Evolutionary conservation across 2,888 invertebrate species (phyloP).

Genomic region (Drosophila pseudotalamancana): DNA sequence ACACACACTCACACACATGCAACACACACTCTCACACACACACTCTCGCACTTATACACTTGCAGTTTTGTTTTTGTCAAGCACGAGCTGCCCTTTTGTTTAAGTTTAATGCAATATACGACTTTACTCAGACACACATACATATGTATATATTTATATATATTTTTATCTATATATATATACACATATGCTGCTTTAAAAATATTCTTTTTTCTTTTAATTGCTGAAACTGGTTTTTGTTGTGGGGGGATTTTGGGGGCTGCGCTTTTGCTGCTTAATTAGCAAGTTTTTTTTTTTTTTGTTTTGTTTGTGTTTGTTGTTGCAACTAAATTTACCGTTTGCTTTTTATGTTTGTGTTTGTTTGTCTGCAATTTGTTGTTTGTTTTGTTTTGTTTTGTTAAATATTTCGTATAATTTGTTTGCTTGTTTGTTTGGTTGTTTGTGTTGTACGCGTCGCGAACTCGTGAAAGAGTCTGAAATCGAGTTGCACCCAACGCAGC

Average conservation of each 20-base stretch:
- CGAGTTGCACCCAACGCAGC: conserved; percentile 72
- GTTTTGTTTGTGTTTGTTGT: conserved; percentile 10
- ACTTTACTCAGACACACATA: conserved; percentile 13
- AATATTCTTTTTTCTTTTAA: conserved; percentile 28
- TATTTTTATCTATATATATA: conserved; percentile 1
- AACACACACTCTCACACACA: conserved; percentile 12
- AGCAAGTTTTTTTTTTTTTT: conserved; percentile 35
- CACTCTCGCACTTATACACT: conserved; percentile 33
- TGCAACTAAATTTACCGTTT: conserved; percentile 47
- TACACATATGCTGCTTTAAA: conserved; percentile 3
- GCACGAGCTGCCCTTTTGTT: conserved; percentile 67
- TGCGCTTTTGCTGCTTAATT: conserved; percentile 50
- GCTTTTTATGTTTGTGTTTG: conserved; percentile 33
- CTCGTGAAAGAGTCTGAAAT: conserved; percentile 49
- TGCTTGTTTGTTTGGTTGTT: conserved; percentile 25
- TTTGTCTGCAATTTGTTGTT: conserved; percentile 39
- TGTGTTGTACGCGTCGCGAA: conserved; percentile 59
- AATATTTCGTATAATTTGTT: conserved; percentile 3
- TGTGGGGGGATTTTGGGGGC: neutral
- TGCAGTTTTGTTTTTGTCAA: conserved; percentile 58
- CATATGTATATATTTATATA: conserved; percentile 3
- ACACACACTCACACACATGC: conserved; percentile 17
- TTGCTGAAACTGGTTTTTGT: conserved; percentile 33
- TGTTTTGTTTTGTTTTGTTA: conserved; percentile 12
- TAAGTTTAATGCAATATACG: conserved; percentile 47